Evolutionary conservation across 2,113 vertebrate species (phyloP), one percentile per base, ranked within the genome.

Genomic region (Malurus alboscapulatus): DNA sequence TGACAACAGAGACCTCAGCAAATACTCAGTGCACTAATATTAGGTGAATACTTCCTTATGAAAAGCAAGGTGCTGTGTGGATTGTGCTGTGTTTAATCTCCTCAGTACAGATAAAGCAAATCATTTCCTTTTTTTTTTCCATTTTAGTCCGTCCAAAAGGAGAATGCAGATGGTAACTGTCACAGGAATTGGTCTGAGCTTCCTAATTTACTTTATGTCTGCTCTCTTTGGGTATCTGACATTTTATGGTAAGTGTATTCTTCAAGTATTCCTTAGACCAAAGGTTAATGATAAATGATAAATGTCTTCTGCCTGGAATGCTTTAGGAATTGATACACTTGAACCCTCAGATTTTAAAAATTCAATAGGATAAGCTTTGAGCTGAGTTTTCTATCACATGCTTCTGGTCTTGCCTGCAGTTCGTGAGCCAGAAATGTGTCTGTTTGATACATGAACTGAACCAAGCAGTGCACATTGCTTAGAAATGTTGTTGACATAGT

Each of bases 151-250:
- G 17, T 98, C 98, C 58, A 99, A 99, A 97, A 94, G 96, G 75
- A 98, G 98, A 97, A 99, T 99, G 99, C 99, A 99, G 98, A 98
- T 98, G 6, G 98, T 99, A 40, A 96, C 98, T 9, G 98, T 99
- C 77, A 97, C 98, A 61, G 97, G 98, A 62, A 98, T 99, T 90
- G 90, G 97, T 87, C 97, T 99, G 94, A 99, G 98, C 96, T 98
- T 99, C 93, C 84, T 98, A 29, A 74, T 99, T 88, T 99, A 99
- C 96, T 97, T 98, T 14, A 10, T 98, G 34, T 99, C 99, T 44
- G 98, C 99, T 3, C 95, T 99, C 32, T 99, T 99, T 96, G 99
- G 99, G 25, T 99, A 99, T 96, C 98, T 99, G 94, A 99, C 99
- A 45, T 99, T 99, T 98, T 99, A 99, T 68, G 97, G 99, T 99